Base-by-base conservation (phyloP, 1,140 invertebrate species). In the Hormaphis cornu region DNA sequence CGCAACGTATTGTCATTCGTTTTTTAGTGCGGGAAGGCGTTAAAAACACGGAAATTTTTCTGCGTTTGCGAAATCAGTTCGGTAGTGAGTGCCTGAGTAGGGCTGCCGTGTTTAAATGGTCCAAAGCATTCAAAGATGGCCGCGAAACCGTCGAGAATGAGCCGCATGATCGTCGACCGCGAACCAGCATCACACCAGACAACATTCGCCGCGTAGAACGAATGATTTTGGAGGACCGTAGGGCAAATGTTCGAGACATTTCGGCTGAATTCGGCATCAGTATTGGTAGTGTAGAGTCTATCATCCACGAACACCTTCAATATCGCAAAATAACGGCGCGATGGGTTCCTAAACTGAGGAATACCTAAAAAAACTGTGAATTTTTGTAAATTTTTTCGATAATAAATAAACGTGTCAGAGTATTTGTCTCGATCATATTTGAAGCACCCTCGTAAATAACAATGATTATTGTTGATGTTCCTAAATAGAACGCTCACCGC, bases 241-340 rank as follows among this genome's bases (percentile, higher is more conserved):
- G 52, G 37, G 10, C 26, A 4, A 69, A 35, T 69, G 35, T 69
- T 37, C 52, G 30, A 16, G 30, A 54, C 10, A 69, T 69, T 37
- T 18, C 50, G 6, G 22, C 20, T 20, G 48, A 69, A 54, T 14
- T 69, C 12, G 69, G 33, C 52, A 69, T 69, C 35, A 69, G 48
- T 22, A 28, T 54, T 22, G 52, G 48, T 42, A 69, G 33, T 54
- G 50, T 54, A 24, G 30, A 69, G 22, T 20, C 33, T 35, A 69
- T 69, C 20, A 69, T 69, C 33, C 48, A 69, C n/a, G 24, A 69
- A 24, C 69, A 40, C n/a, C 69, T 69, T 52, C 18, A 50, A 22
- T 69, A 54, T 22, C 30, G 37, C 30, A 69, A 69, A 69, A 42
- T 69, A n/a, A 24, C 30, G n/a, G 52, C 69, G 3, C 20, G 48